A percentile compares a stretch with the other conserved stretches of the same genome.
Conservation (phyloP, 2,797 vertebrate genomes). For the Sphenodon punctatus region DNA sequence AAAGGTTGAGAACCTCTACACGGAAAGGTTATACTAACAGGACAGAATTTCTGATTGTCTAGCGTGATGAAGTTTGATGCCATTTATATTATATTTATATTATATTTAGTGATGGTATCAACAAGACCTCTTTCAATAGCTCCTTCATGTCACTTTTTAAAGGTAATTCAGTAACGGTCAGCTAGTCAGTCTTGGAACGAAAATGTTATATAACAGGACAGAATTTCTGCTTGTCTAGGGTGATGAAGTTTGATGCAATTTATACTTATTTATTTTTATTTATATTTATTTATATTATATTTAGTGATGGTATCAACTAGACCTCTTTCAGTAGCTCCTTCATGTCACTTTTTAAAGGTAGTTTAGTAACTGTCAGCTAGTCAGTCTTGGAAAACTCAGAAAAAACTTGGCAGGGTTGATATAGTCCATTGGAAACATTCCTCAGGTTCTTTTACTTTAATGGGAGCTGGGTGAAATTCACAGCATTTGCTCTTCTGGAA, state of each 20-base stretch:
- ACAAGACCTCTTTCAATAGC: background rate
- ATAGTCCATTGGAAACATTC: background rate
- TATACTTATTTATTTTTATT: no score
- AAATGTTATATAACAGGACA: background rate
- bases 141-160: background rate
- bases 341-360: background rate
- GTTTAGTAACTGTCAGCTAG: background rate
- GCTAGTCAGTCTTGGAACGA: background rate
- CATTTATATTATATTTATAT: no score
- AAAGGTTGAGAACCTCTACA: no score
- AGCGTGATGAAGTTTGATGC: background rate
- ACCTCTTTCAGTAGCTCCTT: background rate
- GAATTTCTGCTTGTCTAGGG: background rate
- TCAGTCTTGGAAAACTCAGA: background rate
- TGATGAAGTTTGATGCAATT: background rate
- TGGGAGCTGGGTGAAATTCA: conserved; percentile 3
- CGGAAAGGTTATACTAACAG: background rate
- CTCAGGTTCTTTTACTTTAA: background rate
- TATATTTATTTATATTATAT: no score
- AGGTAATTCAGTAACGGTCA: background rate
- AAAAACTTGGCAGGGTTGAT: background rate
- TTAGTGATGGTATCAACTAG: background rate
- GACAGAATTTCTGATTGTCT: background rate
- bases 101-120: background rate
- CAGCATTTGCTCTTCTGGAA: conserved; percentile 2